A percentile compares a stretch with the other conserved stretches of the same genome.
These are phyloP conservation scores for Archilochus colubris DNA, from an alignment of 2,113 vertebrate genomes.

Conservation along the genomic window DNA sequence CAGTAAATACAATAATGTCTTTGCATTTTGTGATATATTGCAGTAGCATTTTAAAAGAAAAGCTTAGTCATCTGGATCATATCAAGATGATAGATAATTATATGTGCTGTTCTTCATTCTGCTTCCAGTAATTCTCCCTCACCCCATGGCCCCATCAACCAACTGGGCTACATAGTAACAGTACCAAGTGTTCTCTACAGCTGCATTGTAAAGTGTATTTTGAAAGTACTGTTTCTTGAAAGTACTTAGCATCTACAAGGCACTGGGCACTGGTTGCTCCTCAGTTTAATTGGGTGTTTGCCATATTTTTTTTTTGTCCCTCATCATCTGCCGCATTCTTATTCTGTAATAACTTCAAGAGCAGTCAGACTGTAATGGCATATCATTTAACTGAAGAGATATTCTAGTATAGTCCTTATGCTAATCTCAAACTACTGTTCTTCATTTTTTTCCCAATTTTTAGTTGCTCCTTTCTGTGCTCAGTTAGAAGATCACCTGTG, in stretches of 20 bases:
- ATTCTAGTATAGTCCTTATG: neutral
- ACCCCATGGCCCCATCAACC: neutral
- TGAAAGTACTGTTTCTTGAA: neutral
- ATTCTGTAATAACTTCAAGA: neutral
- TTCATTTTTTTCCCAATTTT: neutral
- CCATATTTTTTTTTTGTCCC: neutral
- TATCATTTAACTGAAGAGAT: neutral
- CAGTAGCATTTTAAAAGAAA: neutral
- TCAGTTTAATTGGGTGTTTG: neutral
- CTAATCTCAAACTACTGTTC: neutral
- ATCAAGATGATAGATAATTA: neutral
- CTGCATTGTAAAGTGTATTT: rapidly evolving
- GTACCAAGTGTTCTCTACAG: neutral
- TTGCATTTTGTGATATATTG: neutral
- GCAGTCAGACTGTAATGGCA: neutral
- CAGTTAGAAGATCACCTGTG: neutral
- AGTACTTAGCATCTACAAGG: neutral
- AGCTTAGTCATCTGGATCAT: neutral
- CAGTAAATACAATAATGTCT: neutral
- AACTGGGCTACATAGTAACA: neutral
- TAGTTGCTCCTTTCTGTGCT: neutral
- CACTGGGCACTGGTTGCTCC: neutral
- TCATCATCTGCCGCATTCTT: neutral
- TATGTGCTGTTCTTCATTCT: neutral
- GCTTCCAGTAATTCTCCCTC: neutral